Percentiles rank a stretch among this genome's conserved stretches.
Conservation (phyloP, 2,797 vertebrate species). For the Sebastiscus albofasciatus region DNA sequence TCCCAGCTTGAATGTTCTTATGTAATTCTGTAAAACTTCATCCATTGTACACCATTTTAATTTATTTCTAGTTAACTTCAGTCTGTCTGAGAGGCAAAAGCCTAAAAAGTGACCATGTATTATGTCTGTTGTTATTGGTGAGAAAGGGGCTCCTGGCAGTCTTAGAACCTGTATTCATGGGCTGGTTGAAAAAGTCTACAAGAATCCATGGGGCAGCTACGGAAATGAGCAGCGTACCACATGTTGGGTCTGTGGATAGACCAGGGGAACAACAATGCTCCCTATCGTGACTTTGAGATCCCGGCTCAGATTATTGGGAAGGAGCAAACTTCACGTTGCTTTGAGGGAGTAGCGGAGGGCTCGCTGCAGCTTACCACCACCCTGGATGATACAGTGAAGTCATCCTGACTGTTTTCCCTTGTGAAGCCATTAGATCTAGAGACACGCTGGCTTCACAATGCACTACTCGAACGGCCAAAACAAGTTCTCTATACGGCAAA, state of each 20-base stretch:
- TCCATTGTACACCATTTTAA: neutral
- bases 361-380: conserved; percentile 78
- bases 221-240: conserved; percentile 80
- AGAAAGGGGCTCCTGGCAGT: conserved; percentile 21
- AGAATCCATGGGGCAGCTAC: conserved; percentile 65
- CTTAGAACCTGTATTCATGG: conserved; percentile 65
- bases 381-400: conserved; percentile 82
- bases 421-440: conserved; percentile 90
- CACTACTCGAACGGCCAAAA: conserved; percentile 87
- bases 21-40: neutral
- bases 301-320: conserved; percentile 77
- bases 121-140: conserved; percentile 19
- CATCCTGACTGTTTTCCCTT: conserved; percentile 85
- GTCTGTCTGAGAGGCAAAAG: conserved; percentile 20
- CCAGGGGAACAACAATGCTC: conserved; percentile 66
- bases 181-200: conserved; percentile 62
- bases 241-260: conserved; percentile 60
- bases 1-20: neutral
- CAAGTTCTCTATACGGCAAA: conserved; percentile 88
- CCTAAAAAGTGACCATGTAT: neutral
- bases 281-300: conserved; percentile 75
- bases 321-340: conserved; percentile 67
- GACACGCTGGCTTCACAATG: conserved; percentile 89
- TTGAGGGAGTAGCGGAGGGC: conserved; percentile 75
- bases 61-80: neutral